Conservation (phyloP, 2,113 vertebrate species). For the Platanista minor region DNA sequence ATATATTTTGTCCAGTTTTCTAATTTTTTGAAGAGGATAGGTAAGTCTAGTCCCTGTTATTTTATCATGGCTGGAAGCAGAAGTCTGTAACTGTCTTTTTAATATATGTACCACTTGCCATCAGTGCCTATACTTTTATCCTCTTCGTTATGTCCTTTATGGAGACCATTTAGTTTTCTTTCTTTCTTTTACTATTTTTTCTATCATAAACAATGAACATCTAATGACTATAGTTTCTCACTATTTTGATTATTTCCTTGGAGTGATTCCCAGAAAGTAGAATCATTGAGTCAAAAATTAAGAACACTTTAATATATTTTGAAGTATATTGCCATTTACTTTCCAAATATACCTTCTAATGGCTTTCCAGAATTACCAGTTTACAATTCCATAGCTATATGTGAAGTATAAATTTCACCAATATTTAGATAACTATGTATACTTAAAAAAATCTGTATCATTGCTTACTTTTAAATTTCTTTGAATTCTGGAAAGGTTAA, state of each 20-base stretch:
- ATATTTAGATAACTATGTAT: not conserved
- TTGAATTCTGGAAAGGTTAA: not conserved
- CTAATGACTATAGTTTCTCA: not conserved
- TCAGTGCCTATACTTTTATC: not conserved
- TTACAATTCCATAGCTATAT: not conserved
- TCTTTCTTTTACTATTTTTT: not conserved
- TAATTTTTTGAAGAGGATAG: not conserved
- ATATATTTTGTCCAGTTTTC: not conserved
- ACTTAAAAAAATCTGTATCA: not conserved
- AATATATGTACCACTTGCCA: not conserved
- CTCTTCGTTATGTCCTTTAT: not conserved
- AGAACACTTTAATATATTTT: not conserved
- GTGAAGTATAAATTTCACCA: not conserved
- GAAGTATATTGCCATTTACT: not conserved
- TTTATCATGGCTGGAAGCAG: not conserved
- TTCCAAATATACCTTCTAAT: not conserved
- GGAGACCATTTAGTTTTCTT: not conserved
- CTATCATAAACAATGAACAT: not conserved
- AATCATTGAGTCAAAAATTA: not conserved
- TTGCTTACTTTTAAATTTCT: not conserved
- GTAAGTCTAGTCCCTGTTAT: not conserved
- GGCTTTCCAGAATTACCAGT: not conserved
- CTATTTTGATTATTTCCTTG: not conserved
- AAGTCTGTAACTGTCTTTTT: not conserved
- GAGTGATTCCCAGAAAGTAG: not conserved